Conservation (phyloP, 2,113 vertebrate species). For the Chamaea fasciata region DNA sequence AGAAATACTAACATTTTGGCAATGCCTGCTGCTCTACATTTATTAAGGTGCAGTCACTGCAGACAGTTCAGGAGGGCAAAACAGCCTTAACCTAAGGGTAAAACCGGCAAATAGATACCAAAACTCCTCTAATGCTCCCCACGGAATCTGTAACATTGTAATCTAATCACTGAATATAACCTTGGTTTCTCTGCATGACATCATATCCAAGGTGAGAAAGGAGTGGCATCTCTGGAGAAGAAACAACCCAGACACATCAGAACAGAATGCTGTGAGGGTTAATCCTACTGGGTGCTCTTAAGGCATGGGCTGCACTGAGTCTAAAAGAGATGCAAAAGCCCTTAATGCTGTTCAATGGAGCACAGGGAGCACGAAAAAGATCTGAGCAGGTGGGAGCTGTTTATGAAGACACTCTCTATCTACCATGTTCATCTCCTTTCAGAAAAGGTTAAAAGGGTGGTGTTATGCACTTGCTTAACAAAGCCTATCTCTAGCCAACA, state of each 20-base stretch:
- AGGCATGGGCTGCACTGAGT: neutral
- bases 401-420: neutral
- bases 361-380: neutral
- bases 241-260: neutral
- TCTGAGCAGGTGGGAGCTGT: neutral
- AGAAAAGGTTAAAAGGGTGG: neutral
- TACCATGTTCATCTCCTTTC: neutral
- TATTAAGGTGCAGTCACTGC: neutral
- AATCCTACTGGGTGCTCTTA: neutral
- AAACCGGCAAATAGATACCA: neutral
- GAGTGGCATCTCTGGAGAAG: neutral
- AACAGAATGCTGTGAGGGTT: neutral
- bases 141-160: neutral
- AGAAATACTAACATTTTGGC: neutral
- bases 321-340: neutral
- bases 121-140: neutral
- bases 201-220: neutral
- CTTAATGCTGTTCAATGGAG: neutral
- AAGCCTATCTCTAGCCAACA: neutral
- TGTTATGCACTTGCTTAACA: neutral
- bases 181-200: neutral
- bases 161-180: neutral
- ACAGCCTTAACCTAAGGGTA: neutral
- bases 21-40: neutral
- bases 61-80: neutral